Percentiles rank a stretch among this genome's conserved stretches.
Conservation (phyloP, 2,113 vertebrate species). For the Notiomystis cincta region DNA sequence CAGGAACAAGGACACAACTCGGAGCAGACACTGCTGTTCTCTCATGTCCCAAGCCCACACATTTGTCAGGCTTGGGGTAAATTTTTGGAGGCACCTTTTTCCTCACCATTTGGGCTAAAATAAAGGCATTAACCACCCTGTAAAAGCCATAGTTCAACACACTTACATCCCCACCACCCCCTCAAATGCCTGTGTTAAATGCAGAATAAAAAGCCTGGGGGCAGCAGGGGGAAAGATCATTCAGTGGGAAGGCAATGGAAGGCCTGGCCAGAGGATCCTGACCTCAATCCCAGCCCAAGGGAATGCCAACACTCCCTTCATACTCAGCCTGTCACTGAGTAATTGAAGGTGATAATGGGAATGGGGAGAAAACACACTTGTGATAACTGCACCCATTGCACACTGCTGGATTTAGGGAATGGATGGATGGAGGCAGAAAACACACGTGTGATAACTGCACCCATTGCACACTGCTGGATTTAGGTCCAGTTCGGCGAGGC, state of each 20-base stretch:
- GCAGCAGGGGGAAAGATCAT: neutral
- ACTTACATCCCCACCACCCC: neutral
- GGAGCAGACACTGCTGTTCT: neutral
- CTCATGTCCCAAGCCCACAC: neutral
- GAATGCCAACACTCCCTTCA: neutral
- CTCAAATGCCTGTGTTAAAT: rapidly evolving
- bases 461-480: neutral
- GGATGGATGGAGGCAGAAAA: neutral
- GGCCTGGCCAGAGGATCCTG: rapidly evolving
- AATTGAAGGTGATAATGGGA: neutral
- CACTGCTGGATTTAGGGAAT: neutral
- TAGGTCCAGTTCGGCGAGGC: neutral
- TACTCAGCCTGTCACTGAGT: rapidly evolving
- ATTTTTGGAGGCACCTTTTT: neutral
- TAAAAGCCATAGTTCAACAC: neutral
- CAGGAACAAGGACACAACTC: neutral
- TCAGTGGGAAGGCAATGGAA: neutral
- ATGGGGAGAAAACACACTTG: neutral
- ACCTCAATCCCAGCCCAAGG: neutral
- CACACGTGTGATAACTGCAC: neutral
- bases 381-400: neutral
- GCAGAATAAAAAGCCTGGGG: rapidly evolving
- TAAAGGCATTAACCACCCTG: neutral
- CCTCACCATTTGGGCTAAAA: neutral
- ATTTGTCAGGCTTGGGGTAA: neutral